Base-by-base conservation (phyloP, 2,888 invertebrate species). In the Apocheima hispidaria region DNA sequence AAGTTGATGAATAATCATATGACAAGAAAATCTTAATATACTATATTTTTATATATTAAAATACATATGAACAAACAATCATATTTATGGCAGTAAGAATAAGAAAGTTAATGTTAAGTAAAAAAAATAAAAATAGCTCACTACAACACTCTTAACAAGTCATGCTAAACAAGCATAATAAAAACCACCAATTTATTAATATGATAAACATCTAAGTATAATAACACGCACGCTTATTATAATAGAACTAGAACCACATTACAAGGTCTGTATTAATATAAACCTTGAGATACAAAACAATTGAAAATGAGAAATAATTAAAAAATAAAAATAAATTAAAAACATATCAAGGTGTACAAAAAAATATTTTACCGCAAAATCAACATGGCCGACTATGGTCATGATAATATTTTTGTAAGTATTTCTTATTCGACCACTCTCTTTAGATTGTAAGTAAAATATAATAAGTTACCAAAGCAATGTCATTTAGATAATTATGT, bases 401-500 rank as follows among this genome's bases (percentile, higher is more conserved):
- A 35, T 23, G 21, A 49, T 9, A 18, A 23, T 46, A 23, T 33
- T 26, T 43, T 9, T 38, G n/a, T n/a, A 36, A 14, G 28, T 63
- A 55, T 46, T 55, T 60, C 23, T 53, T 68, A 69, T 71, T 65
- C 69, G 74, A 81, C 71, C 75, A 79, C 73, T 72, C 65, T 66
- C 53, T 63, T 67, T 81, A 81, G 75, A 59, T 63, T 65, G 52
- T 86, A 84, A 83, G 82, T 80, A 78, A 77, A 74, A 78, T 79
- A 55, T 63, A 82, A 81, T 90, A 87, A 91, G 92, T 92, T 92
- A 92, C 92, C 92, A 92, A 92, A 92, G 92, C 90, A 88, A 89
- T 89, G 83, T 84, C 72, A 76, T 73, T 86, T 84, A 83, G 81
- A 65, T 72, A n/a, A n/a, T 78, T 62, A 61, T 62, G 62, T 64